Evolutionary conservation across 2,113 vertebrate species (phyloP).

Genomic region (Chamaea fasciata): DNA sequence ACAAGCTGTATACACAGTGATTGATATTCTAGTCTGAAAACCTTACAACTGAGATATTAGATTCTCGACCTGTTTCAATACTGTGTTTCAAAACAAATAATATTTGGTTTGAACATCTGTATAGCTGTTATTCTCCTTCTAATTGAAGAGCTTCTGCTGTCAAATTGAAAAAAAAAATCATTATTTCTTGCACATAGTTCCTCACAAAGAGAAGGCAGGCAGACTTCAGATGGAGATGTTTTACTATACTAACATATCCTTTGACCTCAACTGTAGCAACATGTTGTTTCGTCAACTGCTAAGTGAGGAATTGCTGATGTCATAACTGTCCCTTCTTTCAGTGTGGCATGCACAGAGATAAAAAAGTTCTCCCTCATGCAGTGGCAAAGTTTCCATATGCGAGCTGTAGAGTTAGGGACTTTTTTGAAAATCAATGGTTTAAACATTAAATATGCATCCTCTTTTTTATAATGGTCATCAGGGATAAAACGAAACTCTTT

Average conservation of each 20-base stretch:
- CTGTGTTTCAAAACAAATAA: not conserved
- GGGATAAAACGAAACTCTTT: not conserved
- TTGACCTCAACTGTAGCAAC: not conserved
- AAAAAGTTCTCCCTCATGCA: not conserved
- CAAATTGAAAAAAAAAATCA: not conserved
- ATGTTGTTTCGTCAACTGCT: not conserved
- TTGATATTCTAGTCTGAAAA: not conserved
- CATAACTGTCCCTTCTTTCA: not conserved
- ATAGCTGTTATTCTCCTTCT: not conserved
- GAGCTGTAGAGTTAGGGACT: not conserved
- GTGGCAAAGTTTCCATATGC: not conserved
- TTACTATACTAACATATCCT: not conserved
- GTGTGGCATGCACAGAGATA: not conserved
- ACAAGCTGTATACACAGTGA: not conserved
- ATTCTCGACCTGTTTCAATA: not conserved
- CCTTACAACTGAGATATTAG: not conserved
- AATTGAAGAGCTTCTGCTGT: not conserved
- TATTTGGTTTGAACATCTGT: not conserved
- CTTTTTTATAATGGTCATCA: not conserved
- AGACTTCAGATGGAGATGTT: not conserved
- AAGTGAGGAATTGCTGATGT: not conserved
- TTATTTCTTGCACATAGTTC: not conserved
- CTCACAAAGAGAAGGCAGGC: not conserved
- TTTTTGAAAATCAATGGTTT: not conserved
- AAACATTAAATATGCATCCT: not conserved